These are phyloP conservation scores for Caerostris darwini DNA, from an alignment of 1,140 invertebrate genomes.

Conservation along the genomic window DNA sequence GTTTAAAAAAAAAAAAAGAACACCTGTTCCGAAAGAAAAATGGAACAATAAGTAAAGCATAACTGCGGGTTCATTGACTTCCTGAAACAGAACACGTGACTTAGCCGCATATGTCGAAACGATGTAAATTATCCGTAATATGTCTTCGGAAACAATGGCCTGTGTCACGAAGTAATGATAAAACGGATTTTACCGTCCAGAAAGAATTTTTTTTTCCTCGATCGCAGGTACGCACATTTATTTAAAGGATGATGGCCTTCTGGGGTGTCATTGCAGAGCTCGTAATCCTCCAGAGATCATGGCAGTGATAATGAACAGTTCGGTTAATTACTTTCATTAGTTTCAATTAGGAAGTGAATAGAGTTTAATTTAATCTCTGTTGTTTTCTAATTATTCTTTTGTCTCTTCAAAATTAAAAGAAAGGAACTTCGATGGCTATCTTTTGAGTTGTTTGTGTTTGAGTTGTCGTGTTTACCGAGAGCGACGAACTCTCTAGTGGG, in stretches of 20 bases:
- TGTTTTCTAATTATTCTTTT: not conserved
- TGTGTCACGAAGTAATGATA: conserved; percentile 60
- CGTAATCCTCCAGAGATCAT: not conserved
- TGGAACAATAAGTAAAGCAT: conserved; percentile 67
- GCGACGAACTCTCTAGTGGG: not conserved
- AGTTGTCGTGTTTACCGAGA: not conserved
- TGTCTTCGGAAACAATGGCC: conserved; percentile 65
- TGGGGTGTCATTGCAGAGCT: not conserved
- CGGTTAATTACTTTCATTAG: conserved; percentile 47
- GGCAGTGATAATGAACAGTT: not conserved
- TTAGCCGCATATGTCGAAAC: conserved; percentile 28
- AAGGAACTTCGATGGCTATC: not conserved
- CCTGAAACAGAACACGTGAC: conserved; percentile 34
- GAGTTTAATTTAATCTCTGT: not conserved
- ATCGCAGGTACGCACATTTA: not conserved
- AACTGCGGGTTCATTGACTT: conserved; percentile 71
- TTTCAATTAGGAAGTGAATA: conserved; percentile 27
- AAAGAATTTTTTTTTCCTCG: not conserved
- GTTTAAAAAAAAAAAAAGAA: not conserved
- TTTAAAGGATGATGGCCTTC: not conserved
- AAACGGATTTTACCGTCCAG: conserved; percentile 35
- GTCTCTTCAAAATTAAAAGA: not conserved
- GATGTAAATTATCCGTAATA: conserved; percentile 66
- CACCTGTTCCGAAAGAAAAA: not conserved
- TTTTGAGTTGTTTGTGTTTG: not conserved